Evolutionary conservation across 2,888 invertebrate species (phyloP).

Genomic region (Lasioglossum figueresi): DNA sequence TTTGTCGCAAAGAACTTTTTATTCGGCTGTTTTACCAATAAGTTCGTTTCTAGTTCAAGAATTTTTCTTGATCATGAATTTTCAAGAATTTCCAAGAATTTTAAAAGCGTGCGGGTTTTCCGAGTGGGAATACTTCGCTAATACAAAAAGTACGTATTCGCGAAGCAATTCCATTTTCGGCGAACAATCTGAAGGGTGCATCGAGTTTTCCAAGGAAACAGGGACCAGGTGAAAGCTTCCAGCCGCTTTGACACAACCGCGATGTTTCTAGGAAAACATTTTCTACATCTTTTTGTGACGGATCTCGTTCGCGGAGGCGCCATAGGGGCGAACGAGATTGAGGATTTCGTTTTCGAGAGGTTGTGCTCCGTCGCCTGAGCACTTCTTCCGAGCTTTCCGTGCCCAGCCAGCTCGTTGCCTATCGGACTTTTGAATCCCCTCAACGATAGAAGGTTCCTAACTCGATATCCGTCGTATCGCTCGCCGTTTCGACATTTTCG

Average conservation of each 20-base stretch:
- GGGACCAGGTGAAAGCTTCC: background rate
- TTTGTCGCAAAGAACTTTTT: background rate
- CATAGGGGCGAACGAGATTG: background rate
- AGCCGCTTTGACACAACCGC: background rate
- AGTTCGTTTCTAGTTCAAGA: too few species aligned
- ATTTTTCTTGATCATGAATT: too few species aligned
- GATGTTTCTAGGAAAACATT: slow-evolving; percentile 10
- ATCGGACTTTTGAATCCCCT: background rate
- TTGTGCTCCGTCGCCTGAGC: background rate
- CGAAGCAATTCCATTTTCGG: slow-evolving; percentile 1
- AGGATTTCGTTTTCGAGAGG: slow-evolving; percentile 12
- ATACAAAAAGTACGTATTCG: background rate
- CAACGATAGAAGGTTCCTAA: background rate
- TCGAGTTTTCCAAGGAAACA: background rate
- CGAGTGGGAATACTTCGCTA: background rate
- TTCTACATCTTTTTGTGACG: slow-evolving; percentile 2
- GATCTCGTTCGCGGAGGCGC: background rate
- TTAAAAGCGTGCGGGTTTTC: background rate
- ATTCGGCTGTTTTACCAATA: background rate
- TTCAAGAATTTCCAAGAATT: background rate
- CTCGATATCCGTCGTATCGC: background rate
- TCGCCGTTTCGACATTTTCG: background rate
- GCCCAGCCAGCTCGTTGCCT: background rate
- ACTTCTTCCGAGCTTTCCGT: background rate
- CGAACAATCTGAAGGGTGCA: background rate